Conservation (phyloP, 2,888 invertebrate species). For the Asteroscopus sphinx region DNA sequence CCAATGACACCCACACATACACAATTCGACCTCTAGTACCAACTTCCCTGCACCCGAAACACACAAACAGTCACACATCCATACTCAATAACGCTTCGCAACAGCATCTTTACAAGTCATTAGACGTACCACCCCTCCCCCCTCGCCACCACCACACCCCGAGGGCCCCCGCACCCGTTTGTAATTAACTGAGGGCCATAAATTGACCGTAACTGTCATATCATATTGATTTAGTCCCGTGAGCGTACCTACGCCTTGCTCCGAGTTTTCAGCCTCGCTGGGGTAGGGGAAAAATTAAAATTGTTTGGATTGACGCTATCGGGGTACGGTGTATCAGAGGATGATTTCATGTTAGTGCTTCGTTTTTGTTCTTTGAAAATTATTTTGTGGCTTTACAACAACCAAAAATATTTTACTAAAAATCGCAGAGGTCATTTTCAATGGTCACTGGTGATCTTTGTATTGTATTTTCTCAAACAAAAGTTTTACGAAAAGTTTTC, state of each 20-base stretch:
- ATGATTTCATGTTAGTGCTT: conserved; percentile 30
- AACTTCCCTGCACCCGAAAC: conserved; percentile 33
- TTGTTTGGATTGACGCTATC: conserved; percentile 74
- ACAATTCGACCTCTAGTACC: conserved; percentile 10
- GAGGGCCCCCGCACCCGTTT: conserved; percentile 76
- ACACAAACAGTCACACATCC: conserved; percentile 63
- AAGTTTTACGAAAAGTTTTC: conserved; percentile 16
- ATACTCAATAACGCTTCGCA: conserved; percentile 64
- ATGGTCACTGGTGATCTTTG: conserved; percentile 5
- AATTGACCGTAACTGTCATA: conserved; percentile 90
- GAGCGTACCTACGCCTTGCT: conserved; percentile 70
- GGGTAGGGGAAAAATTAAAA: conserved; percentile 74
- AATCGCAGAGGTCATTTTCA: conserved; percentile 9
- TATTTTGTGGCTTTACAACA: not conserved
- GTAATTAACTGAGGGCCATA: conserved; percentile 90
- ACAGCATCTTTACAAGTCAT: conserved; percentile 87
- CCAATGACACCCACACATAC: conserved; percentile 39
- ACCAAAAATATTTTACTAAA: not conserved
- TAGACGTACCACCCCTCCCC: conserved; percentile 73
- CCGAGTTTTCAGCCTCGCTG: conserved; percentile 68
- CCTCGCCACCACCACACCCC: conserved; percentile 54
- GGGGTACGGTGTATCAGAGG: conserved; percentile 59
- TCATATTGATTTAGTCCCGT: conserved; percentile 90
- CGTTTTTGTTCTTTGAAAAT: conserved; percentile 7
- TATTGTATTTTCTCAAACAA: conserved; percentile 2